These are phyloP conservation scores for Achlya flavicornis DNA, from an alignment of 2,888 invertebrate species.

Conservation along the genomic window DNA sequence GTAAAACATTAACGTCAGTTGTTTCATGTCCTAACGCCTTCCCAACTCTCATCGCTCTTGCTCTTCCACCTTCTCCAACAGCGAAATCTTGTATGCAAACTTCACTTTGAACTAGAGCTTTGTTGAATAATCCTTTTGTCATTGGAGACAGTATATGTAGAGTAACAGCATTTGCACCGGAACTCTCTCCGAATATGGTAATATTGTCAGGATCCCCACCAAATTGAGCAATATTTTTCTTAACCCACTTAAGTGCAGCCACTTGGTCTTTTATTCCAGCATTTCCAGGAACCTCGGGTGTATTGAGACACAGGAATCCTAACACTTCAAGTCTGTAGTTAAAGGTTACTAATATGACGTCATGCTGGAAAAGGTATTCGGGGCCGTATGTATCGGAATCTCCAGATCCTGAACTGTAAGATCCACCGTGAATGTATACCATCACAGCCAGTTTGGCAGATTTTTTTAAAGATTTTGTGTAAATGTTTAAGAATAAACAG, in stretches of 20 bases:
- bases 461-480: constrained; percentile 47
- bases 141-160: constrained; percentile 68
- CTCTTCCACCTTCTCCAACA: constrained; percentile 39
- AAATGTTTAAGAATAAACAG: constrained; percentile 65
- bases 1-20: constrained; percentile 47
- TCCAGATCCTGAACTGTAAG: constrained; percentile 64
- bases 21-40: constrained; percentile 60
- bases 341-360: constrained; percentile 69
- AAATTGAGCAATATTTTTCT: constrained; percentile 57
- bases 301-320: constrained; percentile 54
- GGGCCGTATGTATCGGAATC: constrained; percentile 60
- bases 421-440: constrained; percentile 74
- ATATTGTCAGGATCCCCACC: constrained; percentile 64
- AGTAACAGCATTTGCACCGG: constrained; percentile 65
- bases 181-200: constrained; percentile 72
- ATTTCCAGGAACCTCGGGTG: constrained; percentile 64
- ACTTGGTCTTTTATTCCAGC: constrained; percentile 71
- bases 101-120: constrained; percentile 70
- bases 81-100: constrained; percentile 59
- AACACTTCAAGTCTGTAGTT: constrained; percentile 65
- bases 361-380: constrained; percentile 61
- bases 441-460: constrained; percentile 61
- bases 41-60: constrained; percentile 56
- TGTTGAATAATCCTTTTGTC: constrained; percentile 67
- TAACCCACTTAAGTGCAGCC: constrained; percentile 59